Evolutionary conservation across 2,113 vertebrate genomes (phyloP).

Genomic region (Microtus pennsylvanicus): DNA sequence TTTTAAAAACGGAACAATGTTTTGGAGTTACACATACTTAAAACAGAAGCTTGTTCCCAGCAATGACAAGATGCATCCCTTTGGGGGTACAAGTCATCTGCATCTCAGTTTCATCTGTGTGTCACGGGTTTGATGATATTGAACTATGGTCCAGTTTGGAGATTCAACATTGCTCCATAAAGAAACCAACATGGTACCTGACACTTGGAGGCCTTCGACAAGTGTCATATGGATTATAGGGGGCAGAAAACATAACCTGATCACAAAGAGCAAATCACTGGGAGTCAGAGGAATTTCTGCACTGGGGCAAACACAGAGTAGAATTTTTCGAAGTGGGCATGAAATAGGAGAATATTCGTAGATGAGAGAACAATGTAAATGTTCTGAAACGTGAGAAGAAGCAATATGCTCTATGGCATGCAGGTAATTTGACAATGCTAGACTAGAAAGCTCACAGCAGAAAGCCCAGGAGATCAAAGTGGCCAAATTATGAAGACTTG

Average conservation of each 20-base stretch:
- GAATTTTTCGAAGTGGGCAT: background rate
- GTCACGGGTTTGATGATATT: background rate
- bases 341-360: background rate
- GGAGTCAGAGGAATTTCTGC: background rate
- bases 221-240: background rate
- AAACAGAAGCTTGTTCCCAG: background rate
- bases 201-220: background rate
- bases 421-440: background rate
- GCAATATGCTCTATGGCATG: background rate
- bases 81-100: background rate
- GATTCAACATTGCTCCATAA: conserved; percentile 1
- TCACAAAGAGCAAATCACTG: background rate
- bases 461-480: background rate
- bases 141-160: background rate
- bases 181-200: background rate
- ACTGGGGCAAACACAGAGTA: background rate
- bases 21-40: too few relatives aligned
- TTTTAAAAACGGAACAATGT: background rate
- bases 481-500: background rate
- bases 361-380: background rate
- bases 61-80: background rate
- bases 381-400: background rate
- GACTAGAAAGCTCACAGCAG: background rate
- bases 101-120: background rate
- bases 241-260: background rate